Percentiles rank a stretch among this genome's conserved stretches.
Evolutionary conservation across 2,888 invertebrate species (phyloP).

Genomic region (Drosophila robusta): DNA sequence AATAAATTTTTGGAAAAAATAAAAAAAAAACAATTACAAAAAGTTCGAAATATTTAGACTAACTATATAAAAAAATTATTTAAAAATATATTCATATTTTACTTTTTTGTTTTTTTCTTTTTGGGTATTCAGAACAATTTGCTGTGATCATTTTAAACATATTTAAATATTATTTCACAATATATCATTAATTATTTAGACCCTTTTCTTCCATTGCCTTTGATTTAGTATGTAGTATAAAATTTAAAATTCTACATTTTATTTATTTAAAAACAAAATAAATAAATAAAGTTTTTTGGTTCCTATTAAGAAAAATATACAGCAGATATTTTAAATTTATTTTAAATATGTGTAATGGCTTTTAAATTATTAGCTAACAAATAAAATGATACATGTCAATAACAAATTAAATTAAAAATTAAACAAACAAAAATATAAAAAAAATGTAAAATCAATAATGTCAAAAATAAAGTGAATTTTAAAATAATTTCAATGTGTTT

Average conservation of each 20-base stretch:
- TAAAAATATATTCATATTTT: slow-evolving; percentile 8
- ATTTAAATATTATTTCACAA: slow-evolving; percentile 42
- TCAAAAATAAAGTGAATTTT: slow-evolving; percentile 66
- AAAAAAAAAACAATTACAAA: slow-evolving; percentile 15
- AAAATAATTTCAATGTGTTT: slow-evolving; percentile 20
- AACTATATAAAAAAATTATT: slow-evolving; percentile 21
- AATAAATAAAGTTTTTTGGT: slow-evolving; percentile 2
- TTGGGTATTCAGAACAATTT: slow-evolving; percentile 71
- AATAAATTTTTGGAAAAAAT: slow-evolving; percentile 51
- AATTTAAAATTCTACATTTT: slow-evolving; percentile 28
- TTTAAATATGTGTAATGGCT: slow-evolving; percentile 36
- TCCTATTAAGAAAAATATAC: slow-evolving; percentile 10
- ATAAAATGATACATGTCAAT: slow-evolving; percentile 54
- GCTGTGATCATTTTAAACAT: slow-evolving; percentile 75
- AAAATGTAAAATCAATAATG: slow-evolving; percentile 63
- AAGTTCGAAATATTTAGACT: slow-evolving; percentile 30
- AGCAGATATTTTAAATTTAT: slow-evolving; percentile 18
- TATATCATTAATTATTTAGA: slow-evolving; percentile 35
- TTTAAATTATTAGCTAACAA: slow-evolving; percentile 41
- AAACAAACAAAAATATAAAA: slow-evolving; percentile 14
- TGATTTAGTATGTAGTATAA: slow-evolving; percentile 63
- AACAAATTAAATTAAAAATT: slow-evolving; percentile 26
- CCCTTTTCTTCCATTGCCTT: slow-evolving; percentile 37
- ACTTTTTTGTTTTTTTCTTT: slow-evolving; percentile 34
- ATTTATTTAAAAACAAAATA: slow-evolving; percentile 53